These are phyloP conservation scores for Drosophila niveifrons DNA, from an alignment of 2,888 invertebrate genomes.

Conservation along the genomic window DNA sequence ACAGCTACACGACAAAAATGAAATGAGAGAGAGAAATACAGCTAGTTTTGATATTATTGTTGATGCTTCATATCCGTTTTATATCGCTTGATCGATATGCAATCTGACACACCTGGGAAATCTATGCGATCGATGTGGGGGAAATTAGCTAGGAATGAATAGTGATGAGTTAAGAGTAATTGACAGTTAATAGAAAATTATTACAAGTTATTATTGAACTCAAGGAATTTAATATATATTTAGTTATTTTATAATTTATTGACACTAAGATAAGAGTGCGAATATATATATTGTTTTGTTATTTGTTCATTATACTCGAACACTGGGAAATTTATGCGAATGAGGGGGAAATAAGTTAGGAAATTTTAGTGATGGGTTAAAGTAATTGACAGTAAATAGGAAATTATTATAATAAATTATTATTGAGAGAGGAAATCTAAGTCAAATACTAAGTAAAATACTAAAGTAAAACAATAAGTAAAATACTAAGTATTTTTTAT, in stretches of 20 bases:
- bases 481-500: too few relatives aligned
- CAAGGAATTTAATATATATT: too few relatives aligned
- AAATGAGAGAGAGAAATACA: background rate
- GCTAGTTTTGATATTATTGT: background rate
- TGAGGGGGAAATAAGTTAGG: background rate
- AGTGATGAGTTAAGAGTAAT: background rate
- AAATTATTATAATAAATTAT: too few relatives aligned
- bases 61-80: slow-evolving; percentile 24
- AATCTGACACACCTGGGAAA: slow-evolving; percentile 16
- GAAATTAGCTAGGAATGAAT: background rate
- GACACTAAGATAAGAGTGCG: too few relatives aligned
- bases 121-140: background rate
- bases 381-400: too few relatives aligned
- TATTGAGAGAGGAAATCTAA: too few relatives aligned
- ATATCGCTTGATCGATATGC: slow-evolving; percentile 26
- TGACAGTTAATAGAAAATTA: background rate
- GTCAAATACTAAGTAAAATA: too few relatives aligned
- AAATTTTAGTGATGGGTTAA: background rate
- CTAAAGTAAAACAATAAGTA: too few relatives aligned
- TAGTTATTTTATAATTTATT: too few relatives aligned
- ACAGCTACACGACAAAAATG: slow-evolving; percentile 42
- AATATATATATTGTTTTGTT: too few relatives aligned
- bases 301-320: too few relatives aligned
- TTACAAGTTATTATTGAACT: too few relatives aligned
- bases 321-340: background rate